These are phyloP conservation scores for Tetragonula clypearis DNA, from an alignment of 1,140 invertebrate genomes.

Conservation along the genomic window DNA sequence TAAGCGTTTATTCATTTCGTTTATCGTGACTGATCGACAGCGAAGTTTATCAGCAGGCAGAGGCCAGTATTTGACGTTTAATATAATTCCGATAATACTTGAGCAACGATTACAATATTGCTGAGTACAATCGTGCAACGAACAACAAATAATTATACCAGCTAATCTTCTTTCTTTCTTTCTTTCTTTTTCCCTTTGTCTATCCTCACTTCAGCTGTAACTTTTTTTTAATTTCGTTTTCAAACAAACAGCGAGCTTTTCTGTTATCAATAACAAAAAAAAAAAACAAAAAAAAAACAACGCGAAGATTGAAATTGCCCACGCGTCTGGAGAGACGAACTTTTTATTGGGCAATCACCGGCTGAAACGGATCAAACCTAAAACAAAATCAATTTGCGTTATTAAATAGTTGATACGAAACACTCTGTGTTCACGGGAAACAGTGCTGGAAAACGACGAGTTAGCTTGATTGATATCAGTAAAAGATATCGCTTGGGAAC, in stretches of 20 bases:
- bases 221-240: background rate
- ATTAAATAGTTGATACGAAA: constrained; percentile 17
- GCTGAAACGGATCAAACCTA: background rate
- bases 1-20: too few species aligned
- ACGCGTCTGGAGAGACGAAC: background rate
- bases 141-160: background rate
- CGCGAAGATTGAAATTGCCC: constrained; percentile 14
- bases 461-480: background rate
- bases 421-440: background rate
- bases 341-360: background rate
- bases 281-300: too few species aligned
- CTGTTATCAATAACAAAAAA: constrained; percentile 2
- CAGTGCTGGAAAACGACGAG: background rate
- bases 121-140: too few species aligned
- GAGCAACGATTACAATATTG: background rate
- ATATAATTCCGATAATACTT: background rate
- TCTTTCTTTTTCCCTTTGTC: background rate
- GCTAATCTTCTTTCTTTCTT: too few species aligned
- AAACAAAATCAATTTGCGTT: constrained; percentile 33
- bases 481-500: background rate
- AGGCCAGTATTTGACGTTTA: background rate
- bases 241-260: background rate
- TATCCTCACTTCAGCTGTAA: too few species aligned
- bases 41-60: too few species aligned
- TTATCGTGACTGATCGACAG: too few species aligned